Evolutionary conservation across 2,888 invertebrate species (phyloP).

Genomic region (Lasioglossum morio): DNA sequence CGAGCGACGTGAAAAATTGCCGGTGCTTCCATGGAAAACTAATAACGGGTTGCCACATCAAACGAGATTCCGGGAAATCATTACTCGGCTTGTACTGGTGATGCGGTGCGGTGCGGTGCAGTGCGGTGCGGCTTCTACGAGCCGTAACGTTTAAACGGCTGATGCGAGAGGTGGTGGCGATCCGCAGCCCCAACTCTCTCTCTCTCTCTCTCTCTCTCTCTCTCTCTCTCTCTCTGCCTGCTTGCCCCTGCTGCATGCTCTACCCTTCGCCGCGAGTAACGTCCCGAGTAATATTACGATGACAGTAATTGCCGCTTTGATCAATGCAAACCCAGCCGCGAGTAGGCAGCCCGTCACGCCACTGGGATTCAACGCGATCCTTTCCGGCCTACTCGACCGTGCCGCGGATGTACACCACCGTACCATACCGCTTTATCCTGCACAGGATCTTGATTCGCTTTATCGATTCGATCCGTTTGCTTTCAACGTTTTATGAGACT

Average conservation of each 20-base stretch:
- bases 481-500: not conserved
- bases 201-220: not conserved
- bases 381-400: constrained; percentile 68
- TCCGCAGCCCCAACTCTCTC: constrained; percentile 23
- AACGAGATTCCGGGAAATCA: constrained; percentile 78
- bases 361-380: constrained; percentile 70
- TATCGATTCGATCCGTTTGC: constrained; percentile 14
- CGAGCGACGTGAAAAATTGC: constrained; percentile 71
- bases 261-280: constrained; percentile 77
- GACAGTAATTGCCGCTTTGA: constrained; percentile 84
- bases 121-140: constrained; percentile 41
- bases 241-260: constrained; percentile 52
- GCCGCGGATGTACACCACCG: constrained; percentile 44
- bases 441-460: constrained; percentile 29
- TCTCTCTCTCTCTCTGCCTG: not conserved
- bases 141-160: constrained; percentile 65
- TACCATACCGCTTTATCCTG: constrained; percentile 26
- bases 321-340: constrained; percentile 80
- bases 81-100: constrained; percentile 66
- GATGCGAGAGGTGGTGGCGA: constrained; percentile 51
- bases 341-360: constrained; percentile 77
- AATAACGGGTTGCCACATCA: constrained; percentile 76
- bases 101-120: not conserved
- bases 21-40: constrained; percentile 74
- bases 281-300: constrained; percentile 82